phyloP scores from a whole-genome alignment of 2,797 vertebrate species.

The Paedocypris micromegethes region DNA sequence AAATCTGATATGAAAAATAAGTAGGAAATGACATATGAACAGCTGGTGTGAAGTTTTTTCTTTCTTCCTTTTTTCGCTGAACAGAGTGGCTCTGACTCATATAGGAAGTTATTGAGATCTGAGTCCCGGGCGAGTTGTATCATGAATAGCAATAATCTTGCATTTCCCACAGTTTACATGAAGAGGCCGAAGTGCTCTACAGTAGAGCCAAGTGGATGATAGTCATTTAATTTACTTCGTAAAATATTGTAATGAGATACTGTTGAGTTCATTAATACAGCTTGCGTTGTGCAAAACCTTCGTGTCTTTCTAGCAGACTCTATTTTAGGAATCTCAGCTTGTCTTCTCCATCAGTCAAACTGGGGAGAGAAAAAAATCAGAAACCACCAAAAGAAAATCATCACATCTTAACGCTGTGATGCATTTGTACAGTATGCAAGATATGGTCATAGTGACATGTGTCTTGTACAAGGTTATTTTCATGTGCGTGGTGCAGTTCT shows the following conservation, averaged over 20 bases:
- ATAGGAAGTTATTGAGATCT: constrained; percentile 29
- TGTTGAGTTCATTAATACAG: constrained; percentile 5
- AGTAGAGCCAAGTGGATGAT: constrained; percentile 14
- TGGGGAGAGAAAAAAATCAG: constrained; percentile 4
- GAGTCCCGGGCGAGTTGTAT: constrained; percentile 19
- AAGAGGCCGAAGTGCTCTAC: constrained; percentile 7
- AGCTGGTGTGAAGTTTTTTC: constrained; percentile 25
- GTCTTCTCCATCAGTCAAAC: constrained; percentile 10
- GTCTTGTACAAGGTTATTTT: constrained; percentile 6
- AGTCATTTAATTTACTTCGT: constrained; percentile 21
- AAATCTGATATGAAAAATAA: neutral
- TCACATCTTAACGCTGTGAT: constrained; percentile 4
- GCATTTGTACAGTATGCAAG: neutral
- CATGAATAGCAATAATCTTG: constrained; percentile 32
- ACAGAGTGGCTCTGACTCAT: constrained; percentile 26
- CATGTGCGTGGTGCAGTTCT: constrained; percentile 3
- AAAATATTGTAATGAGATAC: neutral
- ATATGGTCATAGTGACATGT: constrained; percentile 16
- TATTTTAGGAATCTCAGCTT: constrained; percentile 13
- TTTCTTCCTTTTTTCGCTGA: neutral
- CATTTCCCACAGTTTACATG: constrained; percentile 25
- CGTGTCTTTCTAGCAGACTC: constrained; percentile 1
- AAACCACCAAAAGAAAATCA: constrained; percentile 10
- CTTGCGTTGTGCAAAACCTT: neutral
- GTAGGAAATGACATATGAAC: constrained; percentile 1